Evolutionary conservation across 2,797 vertebrate genomes (phyloP).

Genomic region (Schizopygopsis pylzovi): DNA sequence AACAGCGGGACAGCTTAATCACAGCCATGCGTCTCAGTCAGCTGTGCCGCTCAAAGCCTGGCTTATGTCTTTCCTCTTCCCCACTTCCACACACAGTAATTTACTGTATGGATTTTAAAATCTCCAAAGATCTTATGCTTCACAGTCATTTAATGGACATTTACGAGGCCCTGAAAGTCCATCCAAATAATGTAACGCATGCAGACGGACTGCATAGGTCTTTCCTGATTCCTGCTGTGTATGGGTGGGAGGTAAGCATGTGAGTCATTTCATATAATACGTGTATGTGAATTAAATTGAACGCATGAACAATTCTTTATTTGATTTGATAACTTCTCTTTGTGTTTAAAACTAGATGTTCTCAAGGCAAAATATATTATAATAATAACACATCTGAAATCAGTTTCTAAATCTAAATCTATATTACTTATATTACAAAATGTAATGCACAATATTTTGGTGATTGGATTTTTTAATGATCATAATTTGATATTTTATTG

Average conservation of each 20-base stretch:
- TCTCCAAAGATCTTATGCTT: slow-evolving; percentile 17
- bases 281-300: neutral
- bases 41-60: slow-evolving; percentile 37
- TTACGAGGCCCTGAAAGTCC: slow-evolving; percentile 23
- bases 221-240: slow-evolving; percentile 37
- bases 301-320: neutral
- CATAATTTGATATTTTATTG: neutral
- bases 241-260: neutral
- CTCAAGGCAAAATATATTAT: neutral
- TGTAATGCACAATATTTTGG: neutral
- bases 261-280: neutral
- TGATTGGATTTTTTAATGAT: neutral
- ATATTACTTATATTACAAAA: neutral
- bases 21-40: slow-evolving; percentile 48
- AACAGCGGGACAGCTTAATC: slow-evolving; percentile 50
- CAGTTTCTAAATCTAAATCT: neutral
- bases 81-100: slow-evolving; percentile 18
- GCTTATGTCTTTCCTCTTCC: slow-evolving; percentile 36
- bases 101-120: slow-evolving; percentile 42
- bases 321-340: neutral
- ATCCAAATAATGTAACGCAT: neutral
- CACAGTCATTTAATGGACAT: slow-evolving; percentile 19
- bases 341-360: neutral
- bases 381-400: neutral
- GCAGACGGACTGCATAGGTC: slow-evolving; percentile 14